Evolutionary conservation across 2,113 vertebrate genomes (phyloP), one percentile per base, ranked within the genome.

Genomic region (Lanius ludovicianus): DNA sequence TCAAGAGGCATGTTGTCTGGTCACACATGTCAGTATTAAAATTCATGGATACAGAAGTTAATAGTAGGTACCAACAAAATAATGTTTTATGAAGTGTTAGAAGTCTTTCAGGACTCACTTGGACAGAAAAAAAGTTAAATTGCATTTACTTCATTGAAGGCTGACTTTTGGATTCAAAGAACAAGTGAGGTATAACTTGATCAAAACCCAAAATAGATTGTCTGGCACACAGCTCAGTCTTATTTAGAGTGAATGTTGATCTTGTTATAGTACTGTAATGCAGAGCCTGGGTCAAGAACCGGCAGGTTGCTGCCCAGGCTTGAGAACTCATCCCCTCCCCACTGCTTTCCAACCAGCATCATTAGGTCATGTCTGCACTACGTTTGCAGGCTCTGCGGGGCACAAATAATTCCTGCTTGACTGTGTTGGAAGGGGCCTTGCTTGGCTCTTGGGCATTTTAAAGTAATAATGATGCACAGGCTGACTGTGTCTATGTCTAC

Each of bases 51-150:
- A 31, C 25, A 71, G 92, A 86, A 94, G 69, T 94, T 90, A 96
- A 81, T 68, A 71, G 64, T 84, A 68, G 83, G 39, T 89, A 95
- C 79, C 60, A 92, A 75, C 27, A 86, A 90, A 95, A 69, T 67
- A 82, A 55, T 84, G 60, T 60, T 96, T 96, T 94, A 96, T 86
- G 79, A 84, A 33, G 90, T 95, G 76, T 63, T 94, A 86, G 68
- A 84, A 91, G 37, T 81, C n/a, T 92, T 95, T 95, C 64, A 81
- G 69, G 56, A 78, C 79, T 84, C 50, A 64, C 18, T 68, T n/a
- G 10, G n/a, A 63, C 18, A 84, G 62, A 74, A 92, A 57, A 68
- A 71, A 90, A 71, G 57, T 16, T 68, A 76, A 85, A 83, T 73
- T 90, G 20, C 25, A 4, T 86, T 86, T 84, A 81, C 64, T 82